Base-by-base conservation (phyloP, 2,888 invertebrate species). In the Volucella bombylans region DNA sequence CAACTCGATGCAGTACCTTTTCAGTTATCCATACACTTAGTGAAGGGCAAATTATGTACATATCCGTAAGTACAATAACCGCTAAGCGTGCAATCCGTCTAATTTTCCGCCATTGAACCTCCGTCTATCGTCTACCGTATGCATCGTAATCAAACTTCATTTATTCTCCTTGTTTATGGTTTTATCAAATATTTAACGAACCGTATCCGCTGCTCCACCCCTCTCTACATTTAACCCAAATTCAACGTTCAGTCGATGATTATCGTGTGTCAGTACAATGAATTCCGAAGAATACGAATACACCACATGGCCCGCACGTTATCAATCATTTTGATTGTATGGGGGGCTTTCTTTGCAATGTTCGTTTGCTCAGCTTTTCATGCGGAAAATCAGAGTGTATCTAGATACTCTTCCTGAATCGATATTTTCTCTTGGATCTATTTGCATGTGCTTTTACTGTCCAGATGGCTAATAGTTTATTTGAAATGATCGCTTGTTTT, bases 171-270 rank as follows among this genome's bases (percentile, higher is more conserved):
- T 59, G 59, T 49, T 45, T 38, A 45, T 47, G 54, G 73, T 62
- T 73, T 54, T 62, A 54, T 73, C 54, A 55, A 73, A 62, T 54
- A 62, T 73, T 73, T 64, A 73, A 73, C 73, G 73, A 73, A 73
- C 73, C 73, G 47, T 64, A 47, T 73, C 64, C 55, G 64, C n/a
- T 45, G n/a, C 52, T 12, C 50, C 18, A 14, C 39, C 59, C 12
- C 59, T 49, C 41, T 39, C 39, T 8, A 45, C n/a, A 14, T 57
- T 38, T 57, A 69, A 57, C 68, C 57, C 47, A 69, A 57, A 68
- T 57, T 57, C 15, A 57, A 57, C 45, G 57, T 57, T 55, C 45
- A 15, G 31, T 43, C 54, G 67, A 68, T 68, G 67, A 68, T 68
- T 68, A 68, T 68, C 54, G 45, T 68, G 67, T 68, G 45, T 45